These are phyloP conservation scores for Kobus ellipsiprymnus DNA, from an alignment of 2,113 vertebrate species.

Conservation along the genomic window DNA sequence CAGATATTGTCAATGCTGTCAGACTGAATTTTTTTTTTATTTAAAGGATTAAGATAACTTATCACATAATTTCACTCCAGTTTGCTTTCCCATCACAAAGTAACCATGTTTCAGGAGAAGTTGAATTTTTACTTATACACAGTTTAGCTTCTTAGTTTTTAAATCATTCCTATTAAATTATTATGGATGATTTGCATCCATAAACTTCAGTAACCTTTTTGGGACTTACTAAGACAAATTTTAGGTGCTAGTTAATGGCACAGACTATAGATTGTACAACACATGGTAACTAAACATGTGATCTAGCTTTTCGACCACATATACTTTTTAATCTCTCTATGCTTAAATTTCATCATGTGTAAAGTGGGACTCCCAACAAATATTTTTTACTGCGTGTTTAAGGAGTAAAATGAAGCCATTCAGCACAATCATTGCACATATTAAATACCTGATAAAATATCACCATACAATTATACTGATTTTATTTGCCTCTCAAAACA, in stretches of 20 bases:
- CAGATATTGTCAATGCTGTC: neutral
- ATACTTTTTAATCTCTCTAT: neutral
- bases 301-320: neutral
- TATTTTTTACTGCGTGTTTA: neutral
- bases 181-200: neutral
- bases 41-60: constrained; percentile 43
- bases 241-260: neutral
- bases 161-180: neutral
- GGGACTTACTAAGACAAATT: neutral
- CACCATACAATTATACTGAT: neutral
- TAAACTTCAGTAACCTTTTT: neutral
- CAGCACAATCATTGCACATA: neutral
- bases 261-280: neutral
- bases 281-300: neutral
- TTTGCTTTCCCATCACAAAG: neutral
- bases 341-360: neutral
- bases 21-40: neutral
- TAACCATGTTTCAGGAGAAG: neutral
- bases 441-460: neutral
- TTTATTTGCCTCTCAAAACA: neutral
- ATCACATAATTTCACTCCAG: constrained; percentile 16
- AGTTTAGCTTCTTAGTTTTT: constrained; percentile 2
- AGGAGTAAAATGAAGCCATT: neutral
- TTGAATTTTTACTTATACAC: neutral
- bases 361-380: neutral